Conservation (phyloP, 2,797 vertebrate genomes). For the Cossypha niveicapilla region DNA sequence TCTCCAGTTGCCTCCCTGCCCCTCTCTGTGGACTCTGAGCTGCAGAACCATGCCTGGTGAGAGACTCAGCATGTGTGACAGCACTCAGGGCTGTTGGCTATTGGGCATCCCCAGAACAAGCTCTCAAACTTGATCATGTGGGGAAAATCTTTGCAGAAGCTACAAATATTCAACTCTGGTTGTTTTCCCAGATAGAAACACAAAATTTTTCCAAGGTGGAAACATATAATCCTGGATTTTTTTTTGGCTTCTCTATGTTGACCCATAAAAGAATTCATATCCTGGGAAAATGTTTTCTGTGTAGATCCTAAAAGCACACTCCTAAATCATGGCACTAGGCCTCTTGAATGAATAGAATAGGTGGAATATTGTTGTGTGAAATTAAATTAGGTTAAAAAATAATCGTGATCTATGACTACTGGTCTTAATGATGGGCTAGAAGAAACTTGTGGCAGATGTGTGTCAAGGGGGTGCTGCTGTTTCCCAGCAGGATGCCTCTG, state of each 20-base stretch:
- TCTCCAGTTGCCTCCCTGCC: not conserved
- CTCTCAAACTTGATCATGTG: not conserved
- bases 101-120: not conserved
- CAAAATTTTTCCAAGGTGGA: not conserved
- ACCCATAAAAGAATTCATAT: not conserved
- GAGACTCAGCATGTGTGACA: fast-evolving
- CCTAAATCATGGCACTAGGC: not conserved
- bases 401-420: not conserved
- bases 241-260: not conserved
- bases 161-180: not conserved
- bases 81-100: not conserved
- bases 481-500: not conserved
- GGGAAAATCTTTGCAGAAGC: not conserved
- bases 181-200: not conserved
- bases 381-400: not conserved
- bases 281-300: not conserved
- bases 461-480: not conserved
- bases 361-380: not conserved
- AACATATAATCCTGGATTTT: not conserved
- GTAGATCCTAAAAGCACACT: fast-evolving
- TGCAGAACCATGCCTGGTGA: not conserved
- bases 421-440: not conserved
- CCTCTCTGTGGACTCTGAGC: not conserved
- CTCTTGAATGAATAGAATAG: not conserved
- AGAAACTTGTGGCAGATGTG: not conserved